Evolutionary conservation across 1,140 invertebrate genomes (phyloP), one percentile per base, ranked within the genome.

Genomic region (Rhizoglyphus robini): DNA sequence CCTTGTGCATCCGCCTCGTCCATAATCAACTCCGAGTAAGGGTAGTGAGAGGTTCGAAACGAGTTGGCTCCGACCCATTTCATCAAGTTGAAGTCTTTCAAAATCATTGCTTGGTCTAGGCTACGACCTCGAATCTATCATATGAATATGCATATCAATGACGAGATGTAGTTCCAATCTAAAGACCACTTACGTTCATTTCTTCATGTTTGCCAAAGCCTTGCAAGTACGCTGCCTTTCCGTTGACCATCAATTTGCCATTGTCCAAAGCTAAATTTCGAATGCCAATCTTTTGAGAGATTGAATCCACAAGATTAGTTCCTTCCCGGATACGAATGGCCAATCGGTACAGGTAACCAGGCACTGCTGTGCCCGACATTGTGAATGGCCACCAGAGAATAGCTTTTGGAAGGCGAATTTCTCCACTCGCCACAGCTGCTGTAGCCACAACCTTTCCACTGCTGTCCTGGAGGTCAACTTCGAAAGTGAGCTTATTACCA

Each of bases 151-250:
- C 74, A 98, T 95, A 34, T 65, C 58, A 30, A 67, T 36, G n/a
- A 66, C 58, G n/a, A 65, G 29, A 0, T 88, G 83, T 63, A 86
- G 82, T 75, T 96, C 91, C 68, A 95, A 80, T 23, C 92, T 92
- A 75, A 90, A 88, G 0, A n/a, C 91, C 91, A 69, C 88, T 80
- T 49, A 95, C 69, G 67, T 70, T 36, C 38, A n/a, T n/a, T 46
- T 97, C 94, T 78, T 98, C 94, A 73, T 97, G 94, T 73, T 87
- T 85, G 18, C 90, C 92, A 73, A 96, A 94, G 20, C 94, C 94
- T 70, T 85, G 82, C 68, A 96, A 82, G 75, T 97, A 97, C 25
- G 95, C 80, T 0, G 86, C 85, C 72, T 83, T 83, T 25, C 83
- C 81, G 73, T 98, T 98, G 27, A 97, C 84, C 8, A 86, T 78